Base-by-base conservation (phyloP, 2,888 invertebrate genomes). In the Tuta absoluta region DNA sequence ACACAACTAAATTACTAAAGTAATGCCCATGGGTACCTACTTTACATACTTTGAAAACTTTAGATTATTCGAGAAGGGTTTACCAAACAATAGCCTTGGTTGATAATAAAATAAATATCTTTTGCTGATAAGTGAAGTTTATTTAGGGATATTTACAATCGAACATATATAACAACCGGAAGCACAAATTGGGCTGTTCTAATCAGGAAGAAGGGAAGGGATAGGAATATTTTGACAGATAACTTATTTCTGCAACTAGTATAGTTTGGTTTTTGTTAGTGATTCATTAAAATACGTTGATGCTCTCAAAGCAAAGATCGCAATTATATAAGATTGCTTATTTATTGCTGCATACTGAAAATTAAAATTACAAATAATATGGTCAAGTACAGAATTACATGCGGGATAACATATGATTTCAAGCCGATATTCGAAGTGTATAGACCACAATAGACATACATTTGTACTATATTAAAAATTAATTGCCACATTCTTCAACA, bases 401-500 rank as follows among this genome's bases (percentile, higher is more conserved):
- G 17, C n/a, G 4, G 45, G n/a, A 17, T 45, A 17, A 17, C n/a
- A 45, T 45, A 45, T 17, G 3, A 17, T 45, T 33, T 45, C 3
- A 45, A 45, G 45, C 45, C 4, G 17, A 7, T 17, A 3, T 1
- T n/a, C 45, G 45, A 17, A 45, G 45, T 45, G 37, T 41, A 12
- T 41, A 41, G 12, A 41, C 3, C 38, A 38, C 11, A 38, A 38
- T 38, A 38, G 14, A 14, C 24, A 28, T 28, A n/a, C n/a, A 17
- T 56, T 56, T 56, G 56, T 56, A 62, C 65, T 62, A 72, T 71
- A 67, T 68, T 66, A 60, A 62, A 65, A 45, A 64, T 63, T 63
- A 65, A 66, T 62, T 62, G 56, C 23, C 38, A 56, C 33, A 56
- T 56, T 14, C 2, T 53, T 53, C 14, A 53, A 53, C 53, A 14